A percentile compares a stretch with the other conserved stretches of the same genome.
phyloP scores from a whole-genome alignment of 1,140 invertebrate species.

The Drosophila repletoides region DNA sequence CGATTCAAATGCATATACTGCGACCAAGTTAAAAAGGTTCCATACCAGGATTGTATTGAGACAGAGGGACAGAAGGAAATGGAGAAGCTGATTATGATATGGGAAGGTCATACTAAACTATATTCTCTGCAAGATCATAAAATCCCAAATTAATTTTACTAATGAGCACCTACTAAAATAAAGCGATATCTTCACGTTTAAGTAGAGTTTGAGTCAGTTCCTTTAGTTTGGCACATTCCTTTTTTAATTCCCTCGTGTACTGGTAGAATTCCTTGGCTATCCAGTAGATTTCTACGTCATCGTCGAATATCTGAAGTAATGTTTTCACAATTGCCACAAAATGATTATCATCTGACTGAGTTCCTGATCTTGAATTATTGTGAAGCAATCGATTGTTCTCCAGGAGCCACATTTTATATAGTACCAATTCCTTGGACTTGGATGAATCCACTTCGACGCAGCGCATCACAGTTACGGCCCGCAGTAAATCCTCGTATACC shows the following conservation, averaged over 20 bases:
- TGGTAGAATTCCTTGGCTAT: conserved; percentile 88
- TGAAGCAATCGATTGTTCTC: conserved; percentile 87
- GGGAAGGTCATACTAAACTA: no score
- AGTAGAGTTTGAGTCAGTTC: conserved; percentile 87
- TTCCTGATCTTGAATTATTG: conserved; percentile 83
- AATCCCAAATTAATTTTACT: no score
- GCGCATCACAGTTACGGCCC: conserved; percentile 87
- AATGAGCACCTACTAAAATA: conserved; percentile 84
- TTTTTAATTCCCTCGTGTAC: conserved; percentile 86
- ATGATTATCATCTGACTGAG: conserved; percentile 83
- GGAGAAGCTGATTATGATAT: no score
- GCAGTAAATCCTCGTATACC: conserved; percentile 89
- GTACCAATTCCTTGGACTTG: conserved; percentile 84
- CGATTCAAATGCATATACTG: no score
- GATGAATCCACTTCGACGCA: conserved; percentile 82
- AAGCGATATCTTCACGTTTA: conserved; percentile 87
- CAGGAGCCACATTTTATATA: conserved; percentile 90
- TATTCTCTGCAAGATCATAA: no score
- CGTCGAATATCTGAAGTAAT: conserved; percentile 87
- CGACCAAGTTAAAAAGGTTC: no score
- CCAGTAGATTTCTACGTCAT: conserved; percentile 91
- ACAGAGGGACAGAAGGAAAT: no score
- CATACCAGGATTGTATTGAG: no score
- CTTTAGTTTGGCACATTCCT: conserved; percentile 86
- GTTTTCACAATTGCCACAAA: conserved; percentile 87